A percentile compares a stretch with the other conserved stretches of the same genome.
Conservation (phyloP, 2,797 vertebrate genomes). For the Myotis findleyi region DNA sequence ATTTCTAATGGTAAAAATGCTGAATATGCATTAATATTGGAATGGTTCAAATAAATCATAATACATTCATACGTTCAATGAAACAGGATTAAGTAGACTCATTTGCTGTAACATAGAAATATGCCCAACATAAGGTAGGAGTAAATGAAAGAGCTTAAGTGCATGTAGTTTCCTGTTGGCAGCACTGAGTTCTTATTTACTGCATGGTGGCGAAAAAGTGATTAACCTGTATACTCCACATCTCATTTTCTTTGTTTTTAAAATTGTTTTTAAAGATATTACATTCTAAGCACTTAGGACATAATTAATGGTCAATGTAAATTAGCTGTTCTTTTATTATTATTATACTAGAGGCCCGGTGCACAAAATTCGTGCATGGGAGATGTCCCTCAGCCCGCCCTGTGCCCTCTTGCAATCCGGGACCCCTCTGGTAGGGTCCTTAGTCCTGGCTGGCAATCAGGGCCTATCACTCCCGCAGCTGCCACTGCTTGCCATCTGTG, state of each 20-base stretch:
- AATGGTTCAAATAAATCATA: neutral
- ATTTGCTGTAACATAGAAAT: neutral
- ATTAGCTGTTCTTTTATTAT: neutral
- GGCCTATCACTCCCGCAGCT: no score
- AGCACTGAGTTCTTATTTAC: neutral
- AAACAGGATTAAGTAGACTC: neutral
- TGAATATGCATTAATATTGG: neutral
- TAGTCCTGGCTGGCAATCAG: no score
- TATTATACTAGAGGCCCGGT: neutral
- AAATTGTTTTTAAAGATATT: neutral
- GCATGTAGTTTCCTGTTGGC: neutral
- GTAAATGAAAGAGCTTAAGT: neutral
- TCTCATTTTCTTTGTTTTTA: constrained; percentile 5
- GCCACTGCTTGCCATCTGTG: no score
- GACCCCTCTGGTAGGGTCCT: no score
- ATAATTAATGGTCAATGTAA: constrained; percentile 23
- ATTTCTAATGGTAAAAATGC: neutral
- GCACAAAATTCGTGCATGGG: no score
- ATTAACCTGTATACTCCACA: neutral
- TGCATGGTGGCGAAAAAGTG: neutral
- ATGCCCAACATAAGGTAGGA: neutral
- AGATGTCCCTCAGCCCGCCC: no score
- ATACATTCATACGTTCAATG: neutral
- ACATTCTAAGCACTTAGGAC: neutral
- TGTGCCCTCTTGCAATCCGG: no score